Evolutionary conservation across 2,888 invertebrate species (phyloP).

Genomic region (Ischnus inquisitorius): DNA sequence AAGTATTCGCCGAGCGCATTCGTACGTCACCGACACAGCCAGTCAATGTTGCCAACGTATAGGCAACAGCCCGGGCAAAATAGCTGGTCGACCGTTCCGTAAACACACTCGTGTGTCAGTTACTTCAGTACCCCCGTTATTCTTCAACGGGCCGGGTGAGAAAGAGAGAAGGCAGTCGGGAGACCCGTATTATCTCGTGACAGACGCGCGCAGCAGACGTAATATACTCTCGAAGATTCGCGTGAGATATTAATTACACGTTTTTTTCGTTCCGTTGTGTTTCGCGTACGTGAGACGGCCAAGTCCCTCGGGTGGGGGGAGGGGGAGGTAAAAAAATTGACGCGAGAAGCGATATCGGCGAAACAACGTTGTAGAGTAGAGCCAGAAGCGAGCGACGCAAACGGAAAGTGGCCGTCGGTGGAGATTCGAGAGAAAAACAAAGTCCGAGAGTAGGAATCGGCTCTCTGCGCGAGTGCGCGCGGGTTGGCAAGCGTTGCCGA

Average conservation of each 20-base stretch:
- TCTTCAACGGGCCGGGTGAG: constrained; percentile 63
- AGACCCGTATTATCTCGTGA: constrained; percentile 22
- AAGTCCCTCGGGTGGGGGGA: neutral
- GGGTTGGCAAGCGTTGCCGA: constrained; percentile 78
- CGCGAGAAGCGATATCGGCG: constrained; percentile 5
- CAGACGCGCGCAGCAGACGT: constrained; percentile 47
- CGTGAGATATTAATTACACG: constrained; percentile 10
- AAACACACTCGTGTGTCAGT: constrained; percentile 68
- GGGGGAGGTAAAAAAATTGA: neutral
- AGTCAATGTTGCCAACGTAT: constrained; percentile 64
- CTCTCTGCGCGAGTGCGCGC: constrained; percentile 64
- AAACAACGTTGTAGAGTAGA: constrained; percentile 7
- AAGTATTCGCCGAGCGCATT: constrained; percentile 6
- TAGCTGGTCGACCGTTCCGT: constrained; percentile 64
- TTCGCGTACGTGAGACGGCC: neutral
- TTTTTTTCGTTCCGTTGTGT: constrained; percentile 18
- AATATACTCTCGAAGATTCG: constrained; percentile 23
- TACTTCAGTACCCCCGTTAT: constrained; percentile 48
- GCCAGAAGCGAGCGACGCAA: constrained; percentile 1
- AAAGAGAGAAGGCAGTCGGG: constrained; percentile 33
- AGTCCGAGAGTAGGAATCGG: constrained; percentile 23
- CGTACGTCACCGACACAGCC: constrained; percentile 23
- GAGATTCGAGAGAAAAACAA: constrained; percentile 37
- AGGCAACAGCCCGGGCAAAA: constrained; percentile 59
- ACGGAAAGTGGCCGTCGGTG: constrained; percentile 13